Base-by-base conservation (phyloP, 2,797 vertebrate genomes). In the Sebastes oblongus region DNA sequence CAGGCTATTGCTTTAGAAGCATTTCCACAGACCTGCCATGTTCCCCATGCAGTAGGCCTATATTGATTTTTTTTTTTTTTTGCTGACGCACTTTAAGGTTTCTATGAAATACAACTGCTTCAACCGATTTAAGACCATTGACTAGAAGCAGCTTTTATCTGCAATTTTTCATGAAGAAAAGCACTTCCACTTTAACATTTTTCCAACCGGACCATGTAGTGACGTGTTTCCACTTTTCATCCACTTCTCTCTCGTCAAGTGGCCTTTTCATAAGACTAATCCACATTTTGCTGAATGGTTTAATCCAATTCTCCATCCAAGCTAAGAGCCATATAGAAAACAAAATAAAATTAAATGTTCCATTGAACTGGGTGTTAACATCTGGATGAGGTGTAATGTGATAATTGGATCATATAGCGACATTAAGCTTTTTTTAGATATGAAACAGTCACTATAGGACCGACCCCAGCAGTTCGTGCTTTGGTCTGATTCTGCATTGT, bases 231-330 rank as follows among this genome's bases (percentile, higher is more conserved):
- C 65, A 32, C 60, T 74, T 78, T 65, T 70, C 73, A 81, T 87
- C 75, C 61, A 75, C 66, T 87, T 85, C 77, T 46, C 29, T 61
- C 64, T 76, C 46, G 34, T 83, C 55, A 39, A 77, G 52, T 50
- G 82, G 64, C 54, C 75, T 77, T 91, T 87, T 78, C 74, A 80
- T 29, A 52, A 66, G 72, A 69, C 24, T 64, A 81, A 70, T 80
- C 69, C 78, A 36, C 72, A 68, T 77, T 89, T 89, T 82, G 72
- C 24, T 86, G 69, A 88, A 72, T n/a, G 18, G 39, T 72, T 80
- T 80, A 85, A 92, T 90, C 72, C 74, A 82, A 86, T 88, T 80
- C 1, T 32, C 13, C 34, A 14, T 75, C 58, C 25, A 27, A 78
- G 58, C 66, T n/a, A 75, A 72, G 13, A 86, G 76, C 69, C 72